Evolutionary conservation across 2,797 vertebrate species (phyloP), one percentile per base, ranked within the genome.

Genomic region (Propithecus deckenii): DNA sequence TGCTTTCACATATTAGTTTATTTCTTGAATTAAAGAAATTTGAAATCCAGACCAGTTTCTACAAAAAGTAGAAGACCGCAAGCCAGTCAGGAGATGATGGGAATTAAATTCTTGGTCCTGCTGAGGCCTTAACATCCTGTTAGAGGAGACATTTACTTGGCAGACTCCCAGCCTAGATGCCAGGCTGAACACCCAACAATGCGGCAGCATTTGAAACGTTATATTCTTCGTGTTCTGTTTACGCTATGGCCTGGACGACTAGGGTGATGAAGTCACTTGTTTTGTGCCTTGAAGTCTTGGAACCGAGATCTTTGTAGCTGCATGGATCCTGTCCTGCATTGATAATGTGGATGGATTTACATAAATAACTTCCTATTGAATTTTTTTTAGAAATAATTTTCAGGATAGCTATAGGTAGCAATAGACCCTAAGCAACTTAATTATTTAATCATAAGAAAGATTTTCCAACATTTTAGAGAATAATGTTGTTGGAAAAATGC

Each of bases 21-120:
- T 86, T 90, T 96, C 87, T 81, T 79, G 69, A 93, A 74, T 93
- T 61, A 86, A 76, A 78, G n/a, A 92, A 71, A 71, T 92, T 91
- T 88, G 95, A 96, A 97, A 96, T 28, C 32, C 78, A 96, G 86
- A 88, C 61, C 85, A 81, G 65, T 92, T 92, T 95, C 63, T 92
- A 69, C 61, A 71, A 81, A 95, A 94, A 89, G 89, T 17, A 1
- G 87, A 81, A 75, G 84, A 78, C 11, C 80, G 38, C 71, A 85
- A 95, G 63, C 87, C 89, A 48, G 79, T 83, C n/a, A 43, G 59
- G 46, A 52, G 90, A 83, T 78, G 87, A 76, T 63, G 81, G 80
- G 76, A 92, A 88, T 63, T 63, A 32, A 90, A 79, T 92, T 41
- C 92, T 81, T 92, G 20, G 89, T 89, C 86, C 69, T 35, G 85